A percentile compares a stretch with the other conserved stretches of the same genome.
Evolutionary conservation across 2,113 vertebrate genomes (phyloP).

Genomic region (Melierax canorus): DNA sequence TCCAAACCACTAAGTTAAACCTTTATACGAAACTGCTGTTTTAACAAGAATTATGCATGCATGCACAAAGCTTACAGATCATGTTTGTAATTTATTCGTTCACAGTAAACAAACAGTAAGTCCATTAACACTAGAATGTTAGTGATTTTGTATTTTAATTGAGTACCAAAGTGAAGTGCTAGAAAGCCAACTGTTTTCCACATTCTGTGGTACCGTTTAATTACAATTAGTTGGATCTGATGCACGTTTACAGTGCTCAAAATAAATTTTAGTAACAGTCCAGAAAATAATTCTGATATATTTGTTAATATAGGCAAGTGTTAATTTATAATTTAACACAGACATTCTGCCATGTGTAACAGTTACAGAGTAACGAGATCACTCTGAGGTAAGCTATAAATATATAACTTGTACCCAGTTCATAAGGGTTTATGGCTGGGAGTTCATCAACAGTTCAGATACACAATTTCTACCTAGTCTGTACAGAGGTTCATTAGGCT

Average conservation of each 20-base stretch:
- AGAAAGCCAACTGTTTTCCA: background rate
- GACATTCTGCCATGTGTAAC: background rate
- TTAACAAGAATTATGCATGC: background rate
- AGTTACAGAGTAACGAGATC: background rate
- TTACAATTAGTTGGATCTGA: background rate
- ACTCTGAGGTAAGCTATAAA: background rate
- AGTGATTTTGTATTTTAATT: background rate
- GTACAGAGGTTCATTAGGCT: background rate
- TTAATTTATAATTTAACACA: background rate
- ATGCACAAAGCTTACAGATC: accelerated
- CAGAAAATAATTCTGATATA: background rate
- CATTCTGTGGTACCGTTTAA: background rate
- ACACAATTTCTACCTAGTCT: background rate
- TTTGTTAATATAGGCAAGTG: background rate
- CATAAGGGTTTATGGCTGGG: background rate
- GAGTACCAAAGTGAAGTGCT: background rate
- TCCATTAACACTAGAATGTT: background rate
- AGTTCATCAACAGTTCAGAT: background rate
- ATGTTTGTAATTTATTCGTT: background rate
- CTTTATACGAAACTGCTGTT: background rate
- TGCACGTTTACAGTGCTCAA: background rate
- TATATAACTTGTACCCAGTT: background rate
- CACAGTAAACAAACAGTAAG: background rate
- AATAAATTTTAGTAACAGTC: background rate
- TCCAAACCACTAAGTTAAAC: background rate